Evolutionary conservation across 1,140 invertebrate genomes (phyloP).

Genomic region (Drosophila hydei): DNA sequence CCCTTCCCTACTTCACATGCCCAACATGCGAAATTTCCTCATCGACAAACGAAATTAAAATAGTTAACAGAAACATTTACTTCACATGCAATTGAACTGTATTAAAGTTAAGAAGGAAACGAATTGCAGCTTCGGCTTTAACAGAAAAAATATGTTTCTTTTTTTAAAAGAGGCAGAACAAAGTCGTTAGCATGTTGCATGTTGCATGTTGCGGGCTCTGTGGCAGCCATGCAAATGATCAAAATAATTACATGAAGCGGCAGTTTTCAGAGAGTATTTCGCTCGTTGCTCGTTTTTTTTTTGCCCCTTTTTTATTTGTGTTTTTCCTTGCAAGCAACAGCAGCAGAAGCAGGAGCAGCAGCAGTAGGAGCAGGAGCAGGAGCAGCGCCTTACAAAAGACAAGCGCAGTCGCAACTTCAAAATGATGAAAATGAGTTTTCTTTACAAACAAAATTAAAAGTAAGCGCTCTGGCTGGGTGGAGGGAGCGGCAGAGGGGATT

Average conservation of each 20-base stretch:
- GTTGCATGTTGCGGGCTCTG: constrained; percentile 44
- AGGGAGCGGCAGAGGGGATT: background rate
- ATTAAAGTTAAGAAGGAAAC: constrained; percentile 2
- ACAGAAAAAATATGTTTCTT: background rate
- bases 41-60: too few species aligned
- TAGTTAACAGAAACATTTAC: too few species aligned
- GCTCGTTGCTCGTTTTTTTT: constrained; percentile 16
- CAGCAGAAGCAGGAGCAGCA: background rate
- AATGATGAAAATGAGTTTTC: constrained; percentile 83
- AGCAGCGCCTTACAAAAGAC: constrained; percentile 62
- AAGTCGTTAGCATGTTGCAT: constrained; percentile 52
- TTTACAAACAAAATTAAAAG: constrained; percentile 83
- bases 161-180: constrained; percentile 40
- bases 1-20: too few species aligned
- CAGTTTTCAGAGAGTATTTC: constrained; percentile 50
- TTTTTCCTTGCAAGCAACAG: constrained; percentile 7
- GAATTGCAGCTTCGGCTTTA: constrained; percentile 7
- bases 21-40: too few species aligned
- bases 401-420: constrained; percentile 77
- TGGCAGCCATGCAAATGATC: constrained; percentile 75
- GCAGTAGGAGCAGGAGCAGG: background rate
- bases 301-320: background rate
- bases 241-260: constrained; percentile 81
- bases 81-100: background rate
- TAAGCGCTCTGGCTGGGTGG: constrained; percentile 43